Base-by-base conservation (phyloP, 2,888 invertebrate genomes). In the Phortica magna region DNA sequence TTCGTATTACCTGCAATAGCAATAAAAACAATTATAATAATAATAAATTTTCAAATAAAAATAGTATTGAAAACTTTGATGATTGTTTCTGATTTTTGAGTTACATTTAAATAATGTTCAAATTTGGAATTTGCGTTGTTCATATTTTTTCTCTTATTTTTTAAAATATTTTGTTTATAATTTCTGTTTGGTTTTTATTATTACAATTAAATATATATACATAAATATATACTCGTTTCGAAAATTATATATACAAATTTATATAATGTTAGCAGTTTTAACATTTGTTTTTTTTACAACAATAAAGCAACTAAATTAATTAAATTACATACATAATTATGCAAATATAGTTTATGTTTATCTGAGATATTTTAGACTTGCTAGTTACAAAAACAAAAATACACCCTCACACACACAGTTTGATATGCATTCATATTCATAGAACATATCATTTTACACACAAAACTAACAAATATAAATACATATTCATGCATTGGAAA, bases 21-120 rank as follows among this genome's bases (percentile, higher is more conserved):
- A 31, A 31, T 31, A 31, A 31, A 31, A n/a, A n/a, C n/a, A n/a
- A 31, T 31, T 4, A 31, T 31, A 31, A 31, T 31, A 31, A 31
- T 31, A 31, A 31, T 48, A 48, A 48, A 9, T 12, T 48, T 48
- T 14, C 14, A 48, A 48, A 48, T 48, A 48, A 12, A 48, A 48
- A 48, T 48, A 9, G 82, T 80, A 79, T 81, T 75, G 78, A 48
- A 79, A 80, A 73, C 31, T 82, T 82, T 82, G 48, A 48, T 48
- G 48, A 48, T 48, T 48, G 48, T 48, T 48, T 48, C 48, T 48
- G 48, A 48, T 48, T 48, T 48, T 48, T 48, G 48, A 3, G 48
- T 48, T 48, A 48, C 48, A 48, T 48, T 48, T 48, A 7, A 48
- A 61, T 10, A 61, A 61, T 61, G 61, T 61, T 61, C 61, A 61